Evolutionary conservation across 1,140 invertebrate species (phyloP).

Genomic region (Diplogasteroides magnus): DNA sequence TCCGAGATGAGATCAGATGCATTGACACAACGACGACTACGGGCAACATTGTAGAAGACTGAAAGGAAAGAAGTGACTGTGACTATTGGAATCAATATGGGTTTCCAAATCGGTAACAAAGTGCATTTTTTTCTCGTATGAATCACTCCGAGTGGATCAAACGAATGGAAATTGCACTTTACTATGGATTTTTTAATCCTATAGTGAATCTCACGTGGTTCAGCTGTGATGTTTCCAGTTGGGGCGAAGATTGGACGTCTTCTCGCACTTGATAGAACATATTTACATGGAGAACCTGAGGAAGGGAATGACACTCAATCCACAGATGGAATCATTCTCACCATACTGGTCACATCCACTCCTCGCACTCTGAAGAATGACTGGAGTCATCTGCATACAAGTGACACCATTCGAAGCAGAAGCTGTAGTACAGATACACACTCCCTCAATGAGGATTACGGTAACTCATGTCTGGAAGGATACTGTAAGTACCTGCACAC

Average conservation of each 20-base stretch:
- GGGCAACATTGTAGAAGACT: conserved; percentile 50
- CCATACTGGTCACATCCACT: conserved; percentile 50
- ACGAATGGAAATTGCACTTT: background rate
- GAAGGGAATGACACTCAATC: background rate
- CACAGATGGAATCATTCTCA: background rate
- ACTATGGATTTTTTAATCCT: background rate
- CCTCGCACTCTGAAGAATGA: conserved; percentile 35
- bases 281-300: conserved; percentile 23
- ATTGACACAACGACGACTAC: conserved; percentile 35
- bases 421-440: conserved; percentile 45
- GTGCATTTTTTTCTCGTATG: no score
- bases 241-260: conserved; percentile 42
- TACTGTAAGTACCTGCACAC: conserved; percentile 23
- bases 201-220: conserved; percentile 25
- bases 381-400: conserved; percentile 29
- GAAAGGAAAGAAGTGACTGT: conserved; percentile 17
- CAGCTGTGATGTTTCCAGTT: conserved; percentile 37
- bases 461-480: background rate
- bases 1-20: conserved; percentile 31
- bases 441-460: conserved; percentile 17
- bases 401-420: conserved; percentile 45
- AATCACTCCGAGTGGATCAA: no score
- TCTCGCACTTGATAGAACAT: conserved; percentile 35
- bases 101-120: no score
- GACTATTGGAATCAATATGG: no score